These are phyloP conservation scores for Trididemnum clinides DNA, from an alignment of 23 tunicate genomes.

Conservation along the genomic window DNA sequence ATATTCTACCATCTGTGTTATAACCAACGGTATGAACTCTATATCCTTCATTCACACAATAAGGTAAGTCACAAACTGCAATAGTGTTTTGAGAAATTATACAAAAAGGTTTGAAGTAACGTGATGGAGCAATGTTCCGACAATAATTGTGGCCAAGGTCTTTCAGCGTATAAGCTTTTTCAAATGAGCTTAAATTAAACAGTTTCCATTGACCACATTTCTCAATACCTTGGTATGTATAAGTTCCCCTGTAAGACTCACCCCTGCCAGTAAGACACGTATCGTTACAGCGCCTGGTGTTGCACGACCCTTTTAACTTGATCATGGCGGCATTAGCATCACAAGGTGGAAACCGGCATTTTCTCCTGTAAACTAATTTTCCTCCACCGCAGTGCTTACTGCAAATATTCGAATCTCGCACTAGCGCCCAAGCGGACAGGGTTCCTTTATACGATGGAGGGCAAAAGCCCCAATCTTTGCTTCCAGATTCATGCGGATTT, in stretches of 20 bases:
- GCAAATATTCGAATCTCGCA: neutral
- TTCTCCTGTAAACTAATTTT: neutral
- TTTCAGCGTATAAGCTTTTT: neutral
- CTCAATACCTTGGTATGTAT: neutral
- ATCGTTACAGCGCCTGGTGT: constrained; percentile 52
- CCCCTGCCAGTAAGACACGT: constrained; percentile 17
- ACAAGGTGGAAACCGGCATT: constrained; percentile 45
- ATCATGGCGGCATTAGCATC: neutral
- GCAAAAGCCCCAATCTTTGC: constrained; percentile 27
- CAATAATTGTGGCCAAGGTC: constrained; percentile 37
- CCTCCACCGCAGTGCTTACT: constrained; percentile 63
- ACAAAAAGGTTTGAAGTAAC: constrained; percentile 39
- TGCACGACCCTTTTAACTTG: constrained; percentile 20
- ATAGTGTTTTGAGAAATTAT: neutral
- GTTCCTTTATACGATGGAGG: constrained; percentile 5
- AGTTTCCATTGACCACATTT: neutral
- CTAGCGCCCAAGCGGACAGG: constrained; percentile 53
- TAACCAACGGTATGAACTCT: neutral
- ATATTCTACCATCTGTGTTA: neutral
- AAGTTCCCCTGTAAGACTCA: constrained; percentile 27
- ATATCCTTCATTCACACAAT: neutral
- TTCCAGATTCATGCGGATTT: neutral
- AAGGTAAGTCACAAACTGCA: constrained; percentile 44
- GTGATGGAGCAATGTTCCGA: constrained; percentile 30
- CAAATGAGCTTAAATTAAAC: neutral